Base-by-base conservation (phyloP, 2,797 vertebrate genomes). In the Coluber constrictor region DNA sequence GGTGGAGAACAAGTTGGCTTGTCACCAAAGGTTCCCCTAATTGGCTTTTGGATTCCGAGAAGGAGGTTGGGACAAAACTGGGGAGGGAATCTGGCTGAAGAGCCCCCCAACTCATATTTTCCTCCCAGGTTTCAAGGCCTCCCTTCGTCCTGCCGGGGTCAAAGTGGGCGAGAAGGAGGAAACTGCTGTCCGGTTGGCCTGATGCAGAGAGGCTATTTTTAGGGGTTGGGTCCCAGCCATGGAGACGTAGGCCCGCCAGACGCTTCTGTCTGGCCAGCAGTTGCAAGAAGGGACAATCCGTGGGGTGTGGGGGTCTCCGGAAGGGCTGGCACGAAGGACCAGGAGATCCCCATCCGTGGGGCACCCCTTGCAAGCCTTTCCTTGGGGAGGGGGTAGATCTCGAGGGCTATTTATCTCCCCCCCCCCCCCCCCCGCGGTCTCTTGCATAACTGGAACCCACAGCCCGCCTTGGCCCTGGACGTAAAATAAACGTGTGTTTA, bases 371-470 rank as follows among this genome's bases (percentile, higher is more conserved):
- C 25, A 29, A 54, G 16, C 11, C 27, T 15, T 47, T n/a, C 20
- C 37, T 3, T 20, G 16, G 51, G 61, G 29, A 70, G 1, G 60
- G 10, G 25, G 3, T 63, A 27, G 16, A 37, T 55, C 29, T 7
- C 51, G 0, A 5, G 7, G 4, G 5, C 51, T 56, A 23, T 60
- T 60, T 23, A 25, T 27, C n/a, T n/a, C n/a, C n/a, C n/a, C n/a
- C n/a, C 0, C 0, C n/a, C 15, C n/a, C 13, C 51, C 8, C n/a
- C n/a, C n/a, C 13, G 4, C 0, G 5, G 2, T 90, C 55, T 43
- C 32, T 83, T 15, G 74, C 43, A n/a, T 29, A 74, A 47, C 5
- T 91, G 4, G 27, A 86, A 29, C 15, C 16, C 15, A 7, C 32
- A 66, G 9, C 59, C 25, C 13, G 5, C 4, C 29, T 90, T 56